Evolutionary conservation across 2,888 invertebrate species (phyloP), one percentile per base, ranked within the genome.

Genomic region (Augochlorella aurata): DNA sequence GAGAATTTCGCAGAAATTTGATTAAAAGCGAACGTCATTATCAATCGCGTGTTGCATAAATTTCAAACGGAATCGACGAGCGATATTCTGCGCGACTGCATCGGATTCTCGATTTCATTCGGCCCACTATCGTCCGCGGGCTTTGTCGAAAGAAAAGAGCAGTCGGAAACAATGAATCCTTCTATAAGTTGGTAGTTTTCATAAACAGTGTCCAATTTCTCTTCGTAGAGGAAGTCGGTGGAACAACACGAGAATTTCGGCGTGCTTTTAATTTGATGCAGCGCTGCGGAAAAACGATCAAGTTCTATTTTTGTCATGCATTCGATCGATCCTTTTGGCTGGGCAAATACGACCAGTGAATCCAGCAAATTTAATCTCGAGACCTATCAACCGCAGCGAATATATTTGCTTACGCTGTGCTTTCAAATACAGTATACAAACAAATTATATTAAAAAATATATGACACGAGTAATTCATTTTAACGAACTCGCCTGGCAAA

Each of bases 41-140:
- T 69, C 52, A 18, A 68, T 79, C 52, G 45, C 16, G n/a, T n/a
- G 24, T 18, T 5, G 52, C n/a, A 38, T 68, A 49, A 65, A 70
- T 45, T 12, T 44, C 45, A 16, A 21, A 58, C 21, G 44, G 68
- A 50, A 63, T 38, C 18, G 63, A 10, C 38, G 63, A 44, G 10
- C 9, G 44, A 38, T 38, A n/a, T 65, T 65, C 44, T 38, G 38
- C 18, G n/a, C 63, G 38, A 5, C 63, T 65, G 38, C 10, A 65
- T 18, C 63, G 38, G 1, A n/a, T 38, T 61, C 61, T 8, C 29
- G 61, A 65, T 44, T 38, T 18, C 44, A 18, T 44, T 65, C 44
- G 18, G 18, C 29, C 1, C 18, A 49, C 16, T 18, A 9, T 9
- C 61, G 61, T 16, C 18, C 61, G 61, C 29, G 61, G 29, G 29